Base-by-base conservation (phyloP, 2,113 vertebrate species). In the Xiphias gladius region DNA sequence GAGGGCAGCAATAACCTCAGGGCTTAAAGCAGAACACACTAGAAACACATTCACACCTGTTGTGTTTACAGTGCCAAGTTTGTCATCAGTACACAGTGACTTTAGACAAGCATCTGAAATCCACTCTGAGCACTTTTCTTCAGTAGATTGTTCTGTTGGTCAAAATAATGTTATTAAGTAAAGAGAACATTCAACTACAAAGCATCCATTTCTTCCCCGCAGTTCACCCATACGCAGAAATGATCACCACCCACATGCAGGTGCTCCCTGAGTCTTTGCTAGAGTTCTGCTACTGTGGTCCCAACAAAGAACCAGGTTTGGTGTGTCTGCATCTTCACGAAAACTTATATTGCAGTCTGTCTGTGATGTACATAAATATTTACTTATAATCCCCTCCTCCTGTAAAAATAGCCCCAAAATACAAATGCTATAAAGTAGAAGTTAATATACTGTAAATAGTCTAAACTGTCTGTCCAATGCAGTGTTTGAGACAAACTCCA, bases 1-100 rank as follows among this genome's bases (percentile, higher is more conserved):
- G 75, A 79, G 87, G 83, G 76, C 89, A 91, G 82, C 81, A 76
- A 67, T 74, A 79, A 83, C 86, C 81, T 67, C 28, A 58, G 77
- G 80, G 69, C 76, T 57, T 77, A 22, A 35, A 68, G 78, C 46
- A 74, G 50, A 76, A 67, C 26, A 41, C n/a, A 35, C n/a, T 37
- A 32, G 57, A 57, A 69, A 37, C 67, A 73, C n/a, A 54, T 8
- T 17, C 48, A 80, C 22, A 35, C 32, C n/a, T 66, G 5, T 50
- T 58, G 57, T 22, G 28, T 70, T 76, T 11, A 59, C 32, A 37
- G 24, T 30, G 17, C n/a, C 11, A 20, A n/a, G 39, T 41, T n/a
- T 65, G 11, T 35, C 43, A 26, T 46, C 26, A 30, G 11, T 16
- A 3, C 20, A n/a, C 20, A 39, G 22, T 41, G 10, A n/a, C 10